Evolutionary conservation across 1,140 invertebrate genomes (phyloP), one percentile per base, ranked within the genome.

Genomic region (Campoletis sonorensis): DNA sequence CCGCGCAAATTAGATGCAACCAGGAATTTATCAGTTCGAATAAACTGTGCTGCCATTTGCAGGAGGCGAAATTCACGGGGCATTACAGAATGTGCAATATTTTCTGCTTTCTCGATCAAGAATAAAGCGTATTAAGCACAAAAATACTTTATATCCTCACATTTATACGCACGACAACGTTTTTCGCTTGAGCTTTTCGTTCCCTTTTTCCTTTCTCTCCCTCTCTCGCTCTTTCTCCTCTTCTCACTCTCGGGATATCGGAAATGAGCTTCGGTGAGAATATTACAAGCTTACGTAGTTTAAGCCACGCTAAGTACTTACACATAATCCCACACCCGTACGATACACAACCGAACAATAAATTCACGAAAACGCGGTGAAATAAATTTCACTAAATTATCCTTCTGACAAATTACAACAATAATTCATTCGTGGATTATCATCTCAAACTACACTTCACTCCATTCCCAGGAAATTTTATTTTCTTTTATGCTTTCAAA

Each of bases 31-130:
- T 23, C 21, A 58, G 54, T 58, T 58, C 21, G 40, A 45, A 8
- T 45, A 8, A 10, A 45, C 40, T 45, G 13, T 11, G 40, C 8
- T 45, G 8, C 8, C 11, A 45, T 45, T 45, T 13, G 8, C 40
- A 45, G 3, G 40, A 45, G 11, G 40, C 11, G 54, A 13, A 21
- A 23, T 58, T n/a, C 18, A 58, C 18, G 54, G 54, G 54, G 33
- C 45, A 51, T 73, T 73, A 73, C 23, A 21, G 51, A 13, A 3
- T 40, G 45, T 23, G 23, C 21, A 27, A 73, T 51, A 73, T 73
- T 73, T 73, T 73, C 45, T 40, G 51, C 71, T 51, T 51, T 37
- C 71, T 21, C 40, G 71, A 73, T 73, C 18, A 73, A 45, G 40
- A 40, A 73, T 73, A 73, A 73, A 51, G 15, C 18, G 37, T 5